Evolutionary conservation across 2,797 vertebrate species (phyloP).

Genomic region (Fundulus diaphanus): DNA sequence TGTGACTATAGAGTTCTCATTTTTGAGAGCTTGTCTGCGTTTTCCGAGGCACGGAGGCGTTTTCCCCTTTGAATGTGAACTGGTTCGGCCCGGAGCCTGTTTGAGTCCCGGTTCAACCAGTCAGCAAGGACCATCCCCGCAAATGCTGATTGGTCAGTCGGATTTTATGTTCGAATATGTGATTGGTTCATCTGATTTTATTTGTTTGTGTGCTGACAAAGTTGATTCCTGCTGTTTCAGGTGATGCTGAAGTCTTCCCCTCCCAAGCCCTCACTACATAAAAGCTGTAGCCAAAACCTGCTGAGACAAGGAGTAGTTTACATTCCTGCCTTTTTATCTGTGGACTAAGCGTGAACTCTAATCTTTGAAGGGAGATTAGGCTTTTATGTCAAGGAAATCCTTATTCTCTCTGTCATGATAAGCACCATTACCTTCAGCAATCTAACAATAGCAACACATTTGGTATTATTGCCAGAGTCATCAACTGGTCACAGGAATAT

Average conservation of each 20-base stretch:
- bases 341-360: neutral
- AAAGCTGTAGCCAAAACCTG: neutral
- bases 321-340: neutral
- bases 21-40: too few relatives aligned
- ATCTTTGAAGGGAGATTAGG: neutral
- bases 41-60: too few relatives aligned
- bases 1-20: too few relatives aligned
- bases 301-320: neutral
- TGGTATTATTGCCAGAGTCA: neutral
- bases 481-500: neutral
- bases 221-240: neutral
- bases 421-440: neutral
- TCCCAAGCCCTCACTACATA: neutral
- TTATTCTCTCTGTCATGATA: neutral
- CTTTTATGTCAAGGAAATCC: neutral
- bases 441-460: neutral
- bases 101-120: too few relatives aligned
- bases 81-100: too few relatives aligned
- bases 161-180: too few relatives aligned
- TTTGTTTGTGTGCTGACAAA: too few relatives aligned
- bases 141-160: too few relatives aligned
- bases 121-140: too few relatives aligned
- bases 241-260: too few relatives aligned
- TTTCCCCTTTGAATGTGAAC: too few relatives aligned
- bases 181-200: too few relatives aligned